Base-by-base conservation (phyloP, 1,140 invertebrate species). In the Drosophila virilis region DNA sequence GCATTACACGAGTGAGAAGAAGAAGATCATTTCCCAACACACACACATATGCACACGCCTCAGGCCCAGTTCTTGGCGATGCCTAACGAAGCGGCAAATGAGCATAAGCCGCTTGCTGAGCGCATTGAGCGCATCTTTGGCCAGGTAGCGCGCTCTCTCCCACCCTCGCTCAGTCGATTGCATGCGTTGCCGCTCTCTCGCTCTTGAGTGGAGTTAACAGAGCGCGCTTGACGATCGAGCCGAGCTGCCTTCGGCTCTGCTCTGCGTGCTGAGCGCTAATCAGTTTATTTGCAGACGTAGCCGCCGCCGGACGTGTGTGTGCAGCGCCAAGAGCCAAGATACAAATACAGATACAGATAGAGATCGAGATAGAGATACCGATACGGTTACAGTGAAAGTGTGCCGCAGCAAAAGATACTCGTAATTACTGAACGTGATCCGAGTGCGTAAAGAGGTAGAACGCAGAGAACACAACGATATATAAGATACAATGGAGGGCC, bases 201-300 rank as follows among this genome's bases (percentile, higher is more conserved):
- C 83, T 88, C 79, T 88, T 88, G 82, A 86, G 79, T 88, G 83
- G 50, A 76, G 48, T 74, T 51, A 33, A 69, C 45, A 58, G 51
- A 57, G 55, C 33, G 64, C 33, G 51, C 38, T 65, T 33, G 45
- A 35, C 46, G 60, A 46, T 68, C 74, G 74, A 64, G 45, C 52
- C 68, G 74, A 69, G 61, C 40, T 65, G 76, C 66, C 55, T 52
- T 74, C 43, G 43, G 69, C 59, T 28, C 4, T 66, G 58, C 43
- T 57, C 38, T 59, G 45, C 68, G 22, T 45, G 50, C 45, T 57
- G 50, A 51, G 58, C 62, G 42, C 64, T 74, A 78, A 83, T 86
- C 81, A 91, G 89, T 91, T 85, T 89, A 71, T 80, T 86, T 83
- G 76, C 83, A 76, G 71, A 91, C 77, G 62, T 70, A 45, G 79